phyloP scores from a whole-genome alignment of 1,140 invertebrate genomes.

The Phthorimaea operculella region DNA sequence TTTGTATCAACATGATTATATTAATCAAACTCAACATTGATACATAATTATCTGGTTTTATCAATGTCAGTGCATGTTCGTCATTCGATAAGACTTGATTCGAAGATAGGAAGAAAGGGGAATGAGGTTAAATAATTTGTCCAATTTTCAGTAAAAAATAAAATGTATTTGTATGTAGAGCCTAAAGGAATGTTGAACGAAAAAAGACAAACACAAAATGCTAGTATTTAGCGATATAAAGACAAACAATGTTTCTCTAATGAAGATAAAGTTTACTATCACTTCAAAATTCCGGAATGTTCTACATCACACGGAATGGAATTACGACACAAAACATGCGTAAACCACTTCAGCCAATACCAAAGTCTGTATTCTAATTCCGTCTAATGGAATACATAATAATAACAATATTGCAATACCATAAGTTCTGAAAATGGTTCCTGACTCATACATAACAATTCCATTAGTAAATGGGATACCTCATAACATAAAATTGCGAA shows the following conservation, averaged over 20 bases:
- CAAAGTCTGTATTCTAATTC: background rate
- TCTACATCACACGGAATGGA: background rate
- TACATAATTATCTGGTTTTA: background rate
- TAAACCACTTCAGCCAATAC: too few relatives aligned
- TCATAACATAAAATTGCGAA: background rate
- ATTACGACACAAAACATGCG: too few relatives aligned
- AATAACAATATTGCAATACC: constrained; percentile 1
- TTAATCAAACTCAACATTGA: background rate
- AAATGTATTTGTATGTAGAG: background rate
- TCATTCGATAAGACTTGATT: background rate
- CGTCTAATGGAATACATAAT: constrained; percentile 1
- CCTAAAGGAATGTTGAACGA: too few relatives aligned
- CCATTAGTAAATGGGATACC: constrained; percentile 15
- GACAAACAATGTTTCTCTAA: too few relatives aligned
- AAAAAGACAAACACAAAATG: too few relatives aligned
- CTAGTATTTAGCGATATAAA: too few relatives aligned
- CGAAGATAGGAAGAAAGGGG: too few relatives aligned
- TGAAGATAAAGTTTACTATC: too few relatives aligned
- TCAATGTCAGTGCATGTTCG: background rate
- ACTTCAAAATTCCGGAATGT: background rate
- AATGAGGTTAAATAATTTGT: background rate
- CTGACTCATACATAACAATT: background rate
- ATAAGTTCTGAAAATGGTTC: constrained; percentile 12
- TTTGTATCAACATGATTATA: background rate
- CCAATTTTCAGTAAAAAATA: background rate